phyloP scores from a whole-genome alignment of 2,797 vertebrate genomes.

The Dipus sagitta region DNA sequence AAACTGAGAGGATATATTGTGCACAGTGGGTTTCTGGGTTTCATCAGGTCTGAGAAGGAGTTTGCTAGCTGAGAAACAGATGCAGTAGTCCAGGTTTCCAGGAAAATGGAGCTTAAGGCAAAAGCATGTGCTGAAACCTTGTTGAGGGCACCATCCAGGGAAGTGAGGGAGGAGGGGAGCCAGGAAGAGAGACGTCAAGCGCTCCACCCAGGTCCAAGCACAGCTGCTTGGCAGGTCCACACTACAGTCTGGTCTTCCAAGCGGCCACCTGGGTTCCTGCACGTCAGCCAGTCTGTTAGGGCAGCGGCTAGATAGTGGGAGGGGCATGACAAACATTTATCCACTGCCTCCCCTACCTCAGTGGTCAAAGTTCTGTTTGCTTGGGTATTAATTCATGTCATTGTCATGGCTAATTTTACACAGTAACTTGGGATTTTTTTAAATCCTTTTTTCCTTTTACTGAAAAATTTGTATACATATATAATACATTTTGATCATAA shows the following conservation, averaged over 20 bases:
- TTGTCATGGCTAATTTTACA: constrained; percentile 38
- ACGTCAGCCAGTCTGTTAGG: not conserved
- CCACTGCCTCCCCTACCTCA: not conserved
- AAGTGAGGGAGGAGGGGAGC: not conserved
- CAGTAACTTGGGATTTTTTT: not conserved
- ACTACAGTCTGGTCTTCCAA: not conserved
- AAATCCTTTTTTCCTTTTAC: too few relatives aligned
- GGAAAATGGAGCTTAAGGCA: not conserved
- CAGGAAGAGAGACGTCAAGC: not conserved
- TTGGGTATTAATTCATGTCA: not conserved
- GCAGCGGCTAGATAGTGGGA: too few relatives aligned
- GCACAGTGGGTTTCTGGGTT: not conserved
- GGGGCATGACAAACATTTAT: not conserved
- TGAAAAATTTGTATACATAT: too few relatives aligned
- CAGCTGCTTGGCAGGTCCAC: not conserved
- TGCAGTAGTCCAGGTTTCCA: not conserved
- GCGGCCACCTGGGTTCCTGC: not conserved
- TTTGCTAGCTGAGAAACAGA: not conserved
- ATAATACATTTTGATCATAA: too few relatives aligned
- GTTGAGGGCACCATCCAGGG: not conserved
- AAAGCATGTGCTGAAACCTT: not conserved
- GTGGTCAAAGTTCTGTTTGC: not conserved
- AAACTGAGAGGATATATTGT: not conserved
- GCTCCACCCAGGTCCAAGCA: not conserved
- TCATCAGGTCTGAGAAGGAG: not conserved